Evolutionary conservation across 1,140 invertebrate genomes (phyloP), one percentile per base, ranked within the genome.

Genomic region (Drosophila bocqueti): DNA sequence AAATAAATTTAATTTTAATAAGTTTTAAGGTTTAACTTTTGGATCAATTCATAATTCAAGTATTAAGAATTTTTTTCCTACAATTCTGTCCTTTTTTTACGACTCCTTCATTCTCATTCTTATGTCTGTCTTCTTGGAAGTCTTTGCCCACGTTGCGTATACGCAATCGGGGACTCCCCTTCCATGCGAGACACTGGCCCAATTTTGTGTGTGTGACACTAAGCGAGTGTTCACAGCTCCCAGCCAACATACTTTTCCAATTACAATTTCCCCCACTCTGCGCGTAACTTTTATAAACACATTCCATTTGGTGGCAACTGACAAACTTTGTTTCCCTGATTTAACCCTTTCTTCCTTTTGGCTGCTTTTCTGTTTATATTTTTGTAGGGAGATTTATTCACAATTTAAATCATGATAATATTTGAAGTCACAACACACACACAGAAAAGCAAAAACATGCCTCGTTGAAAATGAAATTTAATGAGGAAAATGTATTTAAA

Each of bases 181-280:
- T 16, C 24, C 24, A 46, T 29, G n/a, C 21, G 16, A 43, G 13
- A 49, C 34, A 68, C 31, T 34, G 40, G n/a, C 16, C 24, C 29
- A 76, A 45, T 74, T 49, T 60, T 55, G 31, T 46, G 52, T 55
- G 24, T 43, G 38, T 43, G 38, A 43, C 16, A 36, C 61, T 26
- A 11, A 49, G n/a, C 60, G 36, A 69, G 46, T 54, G 15, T 31
- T 46, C 40, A 31, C 52, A 36, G 67, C 63, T 40, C 10, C n/a
- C 67, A 71, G 67, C 47, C 18, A 68, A 55, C 67, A 55, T 38
- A 55, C 64, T 68, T 68, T 71, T 55, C 40, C 50, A 69, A 69
- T 69, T 46, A 55, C 34, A 36, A 36, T 46, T 57, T 49, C 15
- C 29, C 42, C 36, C 9, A 13, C 29, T 4, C 45, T 54, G 15